A percentile compares a stretch with the other conserved stretches of the same genome.
Evolutionary conservation across 2,888 invertebrate genomes (phyloP).

Genomic region (Nemotelus nigrinus): DNA sequence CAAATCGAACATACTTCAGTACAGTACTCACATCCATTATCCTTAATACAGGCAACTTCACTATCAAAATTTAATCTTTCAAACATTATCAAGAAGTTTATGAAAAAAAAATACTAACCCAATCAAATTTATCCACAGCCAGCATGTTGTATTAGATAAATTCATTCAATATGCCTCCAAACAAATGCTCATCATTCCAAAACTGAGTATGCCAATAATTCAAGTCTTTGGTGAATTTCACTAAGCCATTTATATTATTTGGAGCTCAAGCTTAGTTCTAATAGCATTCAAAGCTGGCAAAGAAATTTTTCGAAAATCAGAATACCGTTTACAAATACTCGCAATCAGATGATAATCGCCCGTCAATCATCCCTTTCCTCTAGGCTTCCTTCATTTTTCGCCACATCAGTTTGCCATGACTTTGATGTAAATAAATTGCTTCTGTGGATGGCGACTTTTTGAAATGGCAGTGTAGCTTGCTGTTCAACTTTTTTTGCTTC

Average conservation of each 20-base stretch:
- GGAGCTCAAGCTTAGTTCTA: background rate
- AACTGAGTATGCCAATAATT: slow-evolving; percentile 14
- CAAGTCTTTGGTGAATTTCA: background rate
- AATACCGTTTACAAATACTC: slow-evolving; percentile 16
- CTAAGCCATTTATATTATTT: background rate
- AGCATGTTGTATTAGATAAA: background rate
- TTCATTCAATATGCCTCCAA: background rate
- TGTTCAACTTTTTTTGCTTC: background rate
- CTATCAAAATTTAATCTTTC: no score
- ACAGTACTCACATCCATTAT: no score
- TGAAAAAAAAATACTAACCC: no score
- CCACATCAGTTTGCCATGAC: slow-evolving; percentile 25
- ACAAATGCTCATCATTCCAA: slow-evolving; percentile 1
- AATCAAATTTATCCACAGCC: no score
- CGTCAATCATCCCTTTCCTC: slow-evolving; percentile 28
- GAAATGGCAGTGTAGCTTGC: background rate
- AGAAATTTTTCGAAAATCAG: slow-evolving; percentile 11
- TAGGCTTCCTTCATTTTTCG: slow-evolving; percentile 19
- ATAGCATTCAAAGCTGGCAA: background rate
- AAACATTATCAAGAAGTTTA: no score
- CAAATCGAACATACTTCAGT: no score
- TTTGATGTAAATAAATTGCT: slow-evolving; percentile 37
- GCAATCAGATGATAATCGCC: slow-evolving; percentile 26
- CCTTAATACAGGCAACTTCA: no score
- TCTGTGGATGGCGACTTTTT: background rate